Conservation (phyloP, 30 jellyfish, hydroid and myxozoan genomes). For the Cassiopea andromeda region DNA sequence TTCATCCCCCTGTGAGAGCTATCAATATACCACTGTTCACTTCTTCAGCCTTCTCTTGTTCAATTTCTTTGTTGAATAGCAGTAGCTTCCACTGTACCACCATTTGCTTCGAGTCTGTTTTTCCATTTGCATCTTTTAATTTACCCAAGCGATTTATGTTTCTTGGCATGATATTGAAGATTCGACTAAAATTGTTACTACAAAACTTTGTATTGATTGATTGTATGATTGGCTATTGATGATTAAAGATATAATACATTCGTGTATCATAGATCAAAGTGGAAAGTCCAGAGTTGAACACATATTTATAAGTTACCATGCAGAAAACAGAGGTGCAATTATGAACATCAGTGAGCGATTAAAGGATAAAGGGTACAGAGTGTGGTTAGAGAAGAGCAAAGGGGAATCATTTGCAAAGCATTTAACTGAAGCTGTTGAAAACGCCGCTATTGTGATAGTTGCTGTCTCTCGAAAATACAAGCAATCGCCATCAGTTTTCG, state of each 20-base stretch:
- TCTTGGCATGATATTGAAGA: too few species aligned
- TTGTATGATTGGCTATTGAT: too few species aligned
- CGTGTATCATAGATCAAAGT: neutral
- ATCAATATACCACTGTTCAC: too few species aligned
- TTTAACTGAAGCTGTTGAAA: constrained; percentile 63
- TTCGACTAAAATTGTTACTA: too few species aligned
- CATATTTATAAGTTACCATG: constrained; percentile 54
- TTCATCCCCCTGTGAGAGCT: too few species aligned
- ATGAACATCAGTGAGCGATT: constrained; percentile 31
- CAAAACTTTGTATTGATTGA: too few species aligned
- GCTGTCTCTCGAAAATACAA: constrained; percentile 77
- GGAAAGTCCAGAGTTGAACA: constrained; percentile 31
- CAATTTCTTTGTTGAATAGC: too few species aligned
- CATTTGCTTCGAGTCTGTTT: too few species aligned
- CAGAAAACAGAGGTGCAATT: constrained; percentile 45
- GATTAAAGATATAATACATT: neutral
- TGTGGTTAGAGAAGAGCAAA: constrained; percentile 21
- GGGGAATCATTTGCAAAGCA: constrained; percentile 51
- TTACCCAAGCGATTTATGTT: too few species aligned
- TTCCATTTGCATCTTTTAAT: too few species aligned
- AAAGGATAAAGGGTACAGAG: constrained; percentile 60
- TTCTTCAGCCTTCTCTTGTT: too few species aligned
- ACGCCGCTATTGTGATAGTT: constrained; percentile 74
- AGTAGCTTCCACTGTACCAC: too few species aligned
- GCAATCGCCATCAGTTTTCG: constrained; percentile 74